A percentile compares a stretch with the other conserved stretches of the same genome.
These are phyloP conservation scores for Eilema depressum DNA, from an alignment of 2,888 invertebrate genomes.

Conservation along the genomic window DNA sequence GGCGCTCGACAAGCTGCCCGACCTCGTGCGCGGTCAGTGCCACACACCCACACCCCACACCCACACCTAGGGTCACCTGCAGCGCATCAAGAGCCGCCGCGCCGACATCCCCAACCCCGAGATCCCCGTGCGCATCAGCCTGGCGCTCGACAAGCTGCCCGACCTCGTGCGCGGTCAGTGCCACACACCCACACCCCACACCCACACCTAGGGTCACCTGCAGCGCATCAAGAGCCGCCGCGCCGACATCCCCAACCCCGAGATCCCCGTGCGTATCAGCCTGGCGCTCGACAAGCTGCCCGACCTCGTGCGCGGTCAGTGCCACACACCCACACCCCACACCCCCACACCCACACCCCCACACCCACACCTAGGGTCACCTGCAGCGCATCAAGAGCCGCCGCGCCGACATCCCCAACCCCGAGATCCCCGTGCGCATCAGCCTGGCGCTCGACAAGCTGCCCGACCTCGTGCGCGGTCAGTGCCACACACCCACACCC, in stretches of 20 bases:
- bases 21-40: constrained; percentile 89
- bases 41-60: too few relatives aligned
- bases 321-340: too few relatives aligned
- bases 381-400: constrained; percentile 93
- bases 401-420: constrained; percentile 95
- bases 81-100: constrained; percentile 93
- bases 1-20: constrained; percentile 93
- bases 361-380: constrained; percentile 70
- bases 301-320: constrained; percentile 90
- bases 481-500: background rate
- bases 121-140: constrained; percentile 93
- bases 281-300: constrained; percentile 93
- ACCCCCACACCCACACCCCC: too few relatives aligned
- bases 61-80: constrained; percentile 84
- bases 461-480: constrained; percentile 91
- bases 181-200: too few relatives aligned
- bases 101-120: constrained; percentile 96
- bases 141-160: constrained; percentile 93
- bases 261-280: constrained; percentile 94
- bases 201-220: constrained; percentile 82
- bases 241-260: constrained; percentile 96
- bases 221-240: constrained; percentile 93
- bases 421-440: constrained; percentile 95
- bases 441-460: constrained; percentile 93
- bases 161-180: constrained; percentile 90